These are phyloP conservation scores for Sparidentex hasta DNA, from an alignment of 2,797 vertebrate genomes.

Conservation along the genomic window DNA sequence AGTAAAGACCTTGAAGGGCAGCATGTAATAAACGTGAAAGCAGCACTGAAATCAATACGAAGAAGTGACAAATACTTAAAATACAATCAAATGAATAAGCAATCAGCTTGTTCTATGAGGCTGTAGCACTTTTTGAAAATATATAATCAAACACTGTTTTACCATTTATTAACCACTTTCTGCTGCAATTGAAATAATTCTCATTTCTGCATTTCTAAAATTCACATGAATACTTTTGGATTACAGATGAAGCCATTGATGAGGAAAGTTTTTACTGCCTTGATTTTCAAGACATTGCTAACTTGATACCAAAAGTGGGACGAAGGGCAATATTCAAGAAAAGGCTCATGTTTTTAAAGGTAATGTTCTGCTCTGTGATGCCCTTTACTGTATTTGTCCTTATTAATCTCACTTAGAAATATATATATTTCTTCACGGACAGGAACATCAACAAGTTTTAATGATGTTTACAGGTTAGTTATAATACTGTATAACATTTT, in stretches of 20 bases:
- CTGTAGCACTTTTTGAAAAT: not conserved
- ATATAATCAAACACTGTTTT: not conserved
- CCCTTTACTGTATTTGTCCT: not conserved
- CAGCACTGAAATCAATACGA: not conserved
- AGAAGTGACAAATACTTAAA: not conserved
- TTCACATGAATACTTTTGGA: too few species aligned
- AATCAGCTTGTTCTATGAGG: not conserved
- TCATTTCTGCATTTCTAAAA: too few species aligned
- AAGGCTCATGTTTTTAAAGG: conserved; percentile 28
- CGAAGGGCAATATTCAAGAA: conserved; percentile 39
- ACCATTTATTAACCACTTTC: too few species aligned
- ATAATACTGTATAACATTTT: too few species aligned
- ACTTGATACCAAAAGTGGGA: conserved; percentile 15
- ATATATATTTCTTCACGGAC: too few species aligned
- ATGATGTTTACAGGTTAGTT: too few species aligned
- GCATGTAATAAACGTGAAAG: not conserved
- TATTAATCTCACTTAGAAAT: not conserved
- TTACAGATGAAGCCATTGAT: too few species aligned
- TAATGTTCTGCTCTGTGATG: not conserved
- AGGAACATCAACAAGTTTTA: too few species aligned
- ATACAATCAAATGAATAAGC: not conserved
- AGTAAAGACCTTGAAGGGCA: not conserved
- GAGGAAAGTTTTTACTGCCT: too few species aligned
- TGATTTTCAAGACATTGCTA: not conserved
- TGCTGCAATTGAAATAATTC: too few species aligned